Base-by-base conservation (phyloP, 2,113 vertebrate species). In the Acinonyx jubatus region DNA sequence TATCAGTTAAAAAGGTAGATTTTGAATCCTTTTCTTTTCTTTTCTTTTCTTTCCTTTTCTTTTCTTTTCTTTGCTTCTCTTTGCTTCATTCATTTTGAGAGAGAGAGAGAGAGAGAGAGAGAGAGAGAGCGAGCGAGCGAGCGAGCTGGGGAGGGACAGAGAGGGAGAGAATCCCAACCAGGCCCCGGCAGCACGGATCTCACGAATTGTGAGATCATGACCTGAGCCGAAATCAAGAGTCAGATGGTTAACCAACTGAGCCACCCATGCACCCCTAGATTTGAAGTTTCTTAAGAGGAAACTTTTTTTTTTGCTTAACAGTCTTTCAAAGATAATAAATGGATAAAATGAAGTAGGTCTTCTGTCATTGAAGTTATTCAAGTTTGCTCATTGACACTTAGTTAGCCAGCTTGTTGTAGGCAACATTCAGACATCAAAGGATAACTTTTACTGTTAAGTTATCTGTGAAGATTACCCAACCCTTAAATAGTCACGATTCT, bases 331-430 rank as follows among this genome's bases (percentile, higher is more conserved):
- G 38, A 74, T 74, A 48, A 41, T 92, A 79, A 94, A 63, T 74
- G 33, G 55, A 61, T 65, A 92, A 69, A 89, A 92, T 89, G 55
- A 89, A 48, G 55, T 31, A n/a, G 50, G 29, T 92, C 33, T 74
- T 90, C 15, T 96, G 55, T 69, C 13, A 68, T 27, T 89, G 79
- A 89, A 73, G 66, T 80, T 96, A 12, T 57, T 74, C 14, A 81
- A 7, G 25, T 95, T 97, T 89, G 57, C 36, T 18, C 66, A 90
- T 89, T 81, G 89, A 81, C 19, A 63, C 29, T 93, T 93, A 29
- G 31, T 95, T 95, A 71, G 80, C 48, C n/a, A 74, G 66, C 33
- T 68, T 95, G 13, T 82, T 69, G 18, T 31, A 92, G 48, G 66
- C 29, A 95, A 7, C 80, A 89, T 90, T 90, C 38, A 96, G 57